Percentiles rank a stretch among this genome's conserved stretches.
Evolutionary conservation across 2,888 invertebrate species (phyloP).

Genomic region (Maniola hyperantus): DNA sequence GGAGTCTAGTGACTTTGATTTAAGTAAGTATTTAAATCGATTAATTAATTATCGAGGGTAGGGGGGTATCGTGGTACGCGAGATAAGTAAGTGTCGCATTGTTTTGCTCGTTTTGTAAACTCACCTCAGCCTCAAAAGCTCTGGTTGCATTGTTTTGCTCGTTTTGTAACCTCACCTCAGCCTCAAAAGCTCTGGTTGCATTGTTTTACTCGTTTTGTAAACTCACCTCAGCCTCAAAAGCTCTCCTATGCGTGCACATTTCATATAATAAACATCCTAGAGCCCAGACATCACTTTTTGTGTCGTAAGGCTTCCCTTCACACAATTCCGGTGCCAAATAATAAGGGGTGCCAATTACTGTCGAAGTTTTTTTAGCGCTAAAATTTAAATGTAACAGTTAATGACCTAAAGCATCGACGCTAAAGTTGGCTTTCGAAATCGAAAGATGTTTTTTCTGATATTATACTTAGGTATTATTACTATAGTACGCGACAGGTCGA

Average conservation of each 20-base stretch:
- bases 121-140: conserved; percentile 88
- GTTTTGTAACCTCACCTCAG: conserved; percentile 76
- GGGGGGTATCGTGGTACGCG: too few relatives aligned
- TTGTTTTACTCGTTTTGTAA: too few relatives aligned
- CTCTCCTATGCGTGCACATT: conserved; percentile 87
- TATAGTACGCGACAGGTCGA: too few relatives aligned
- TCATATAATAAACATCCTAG: conserved; percentile 93
- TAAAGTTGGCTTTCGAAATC: too few relatives aligned
- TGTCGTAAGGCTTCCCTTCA: conserved; percentile 88
- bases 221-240: conserved; percentile 87
- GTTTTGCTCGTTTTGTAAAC: background rate
- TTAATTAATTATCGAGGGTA: background rate
- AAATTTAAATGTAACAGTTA: conserved; percentile 10
- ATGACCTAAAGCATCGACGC: too few relatives aligned
- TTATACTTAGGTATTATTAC: too few relatives aligned
- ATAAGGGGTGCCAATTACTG: conserved; percentile 90
- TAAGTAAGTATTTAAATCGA: too few relatives aligned
- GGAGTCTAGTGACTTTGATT: too few relatives aligned
- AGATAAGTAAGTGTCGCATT: too few relatives aligned
- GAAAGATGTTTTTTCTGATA: too few relatives aligned
- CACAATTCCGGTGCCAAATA: conserved; percentile 94
- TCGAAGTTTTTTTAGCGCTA: conserved; percentile 83
- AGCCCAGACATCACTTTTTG: conserved; percentile 94
- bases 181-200: conserved; percentile 85
- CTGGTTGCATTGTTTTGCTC: conserved; percentile 49